Evolutionary conservation across 2,797 vertebrate genomes (phyloP).

Genomic region (Hyperoplus immaculatus): DNA sequence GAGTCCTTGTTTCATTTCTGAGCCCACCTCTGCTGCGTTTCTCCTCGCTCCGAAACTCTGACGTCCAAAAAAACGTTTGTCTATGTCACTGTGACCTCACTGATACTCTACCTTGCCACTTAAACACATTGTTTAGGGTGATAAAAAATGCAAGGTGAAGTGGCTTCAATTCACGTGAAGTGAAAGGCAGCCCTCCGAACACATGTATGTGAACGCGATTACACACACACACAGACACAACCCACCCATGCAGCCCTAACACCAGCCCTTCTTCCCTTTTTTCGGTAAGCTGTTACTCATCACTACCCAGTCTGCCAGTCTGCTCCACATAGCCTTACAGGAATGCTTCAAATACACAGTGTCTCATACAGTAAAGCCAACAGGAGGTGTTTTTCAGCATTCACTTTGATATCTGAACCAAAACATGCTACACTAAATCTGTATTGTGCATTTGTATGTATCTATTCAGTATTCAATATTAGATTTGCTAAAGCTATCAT

Average conservation of each 20-base stretch:
- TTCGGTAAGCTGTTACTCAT: conserved; percentile 78
- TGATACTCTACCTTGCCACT: conserved; percentile 67
- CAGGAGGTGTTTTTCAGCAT: conserved; percentile 28
- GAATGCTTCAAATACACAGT: conserved; percentile 78
- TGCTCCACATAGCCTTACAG: conserved; percentile 80
- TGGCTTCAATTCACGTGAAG: conserved; percentile 6
- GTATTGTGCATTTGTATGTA: neutral
- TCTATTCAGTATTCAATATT: conserved; percentile 1
- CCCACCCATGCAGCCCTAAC: conserved; percentile 52
- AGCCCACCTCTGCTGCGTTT: conserved; percentile 41
- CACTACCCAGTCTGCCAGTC: conserved; percentile 69
- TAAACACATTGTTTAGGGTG: neutral
- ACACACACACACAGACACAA: conserved; percentile 20
- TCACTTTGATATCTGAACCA: conserved; percentile 15
- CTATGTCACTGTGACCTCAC: conserved; percentile 81
- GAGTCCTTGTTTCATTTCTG: conserved; percentile 77
- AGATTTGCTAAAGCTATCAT: neutral
- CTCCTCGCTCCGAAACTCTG: conserved; percentile 74
- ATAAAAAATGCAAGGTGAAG: conserved; percentile 19
- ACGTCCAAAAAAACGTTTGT: conserved; percentile 60
- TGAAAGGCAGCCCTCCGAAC: conserved; percentile 20
- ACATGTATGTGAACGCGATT: conserved; percentile 37
- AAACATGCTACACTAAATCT: neutral
- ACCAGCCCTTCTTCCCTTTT: conserved; percentile 49
- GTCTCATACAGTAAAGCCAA: conserved; percentile 56